Percentiles rank a stretch among this genome's conserved stretches.
Evolutionary conservation across 2,113 vertebrate genomes (phyloP).

Genomic region (Sterrhoptilus dennistouni): DNA sequence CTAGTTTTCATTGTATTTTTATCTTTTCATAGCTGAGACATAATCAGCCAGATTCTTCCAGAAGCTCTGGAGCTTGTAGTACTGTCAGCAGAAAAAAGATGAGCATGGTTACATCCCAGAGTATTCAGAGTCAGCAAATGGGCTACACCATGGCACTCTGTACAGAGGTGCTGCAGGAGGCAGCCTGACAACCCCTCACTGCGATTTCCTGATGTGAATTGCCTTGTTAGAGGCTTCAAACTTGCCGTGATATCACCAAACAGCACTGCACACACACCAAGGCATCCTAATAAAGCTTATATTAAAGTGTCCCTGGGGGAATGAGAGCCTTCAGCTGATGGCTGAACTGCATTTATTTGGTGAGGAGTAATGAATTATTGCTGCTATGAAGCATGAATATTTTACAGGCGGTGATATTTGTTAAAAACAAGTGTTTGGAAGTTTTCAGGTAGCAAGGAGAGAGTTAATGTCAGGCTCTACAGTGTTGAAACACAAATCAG

Average conservation of each 20-base stretch:
- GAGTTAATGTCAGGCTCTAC: not conserved
- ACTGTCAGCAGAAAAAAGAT: not conserved
- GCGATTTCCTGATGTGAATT: not conserved
- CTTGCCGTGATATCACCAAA: not conserved
- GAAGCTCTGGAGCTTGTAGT: not conserved
- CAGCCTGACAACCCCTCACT: not conserved
- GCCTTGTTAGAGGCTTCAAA: not conserved
- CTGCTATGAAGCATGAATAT: not conserved
- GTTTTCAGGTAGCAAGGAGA: not conserved
- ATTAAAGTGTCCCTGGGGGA: not conserved
- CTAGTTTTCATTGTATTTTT: not conserved
- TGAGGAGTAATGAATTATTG: not conserved
- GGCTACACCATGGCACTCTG: not conserved
- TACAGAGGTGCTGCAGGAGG: not conserved
- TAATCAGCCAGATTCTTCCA: not conserved
- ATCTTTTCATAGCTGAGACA: not conserved
- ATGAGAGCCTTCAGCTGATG: not conserved
- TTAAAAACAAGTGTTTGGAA: not conserved
- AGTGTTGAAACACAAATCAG: not conserved
- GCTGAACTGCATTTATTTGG: not conserved
- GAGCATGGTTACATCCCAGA: not conserved
- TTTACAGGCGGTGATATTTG: not conserved
- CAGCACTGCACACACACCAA: not conserved
- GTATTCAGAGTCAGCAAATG: accelerated
- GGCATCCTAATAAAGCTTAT: not conserved